Evolutionary conservation across 2,888 invertebrate species (phyloP), one percentile per base, ranked within the genome.

Genomic region (Ceraclea dissimilis): DNA sequence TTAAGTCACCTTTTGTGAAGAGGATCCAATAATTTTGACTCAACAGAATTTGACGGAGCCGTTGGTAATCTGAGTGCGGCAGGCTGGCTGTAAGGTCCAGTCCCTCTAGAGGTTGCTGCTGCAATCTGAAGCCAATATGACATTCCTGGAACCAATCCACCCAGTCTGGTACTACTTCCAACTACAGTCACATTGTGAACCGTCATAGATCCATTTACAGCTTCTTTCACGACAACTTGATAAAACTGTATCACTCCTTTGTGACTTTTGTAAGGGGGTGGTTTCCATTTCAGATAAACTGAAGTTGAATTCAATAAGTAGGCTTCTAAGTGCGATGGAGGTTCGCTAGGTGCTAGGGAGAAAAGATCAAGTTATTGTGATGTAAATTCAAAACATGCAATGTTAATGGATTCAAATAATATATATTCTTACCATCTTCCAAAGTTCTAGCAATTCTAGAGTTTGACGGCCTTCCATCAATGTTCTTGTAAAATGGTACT

Each of bases 381-480:
- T 5, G 13, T 16, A 39, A 39, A 5, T 16, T 18, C 31, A 19
- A 17, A 17, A 2, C 17, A 8, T 11, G 10, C 22, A 46, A 52
- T 44, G n/a, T 22, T 18, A 17, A 21, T 19, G 18, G 20, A 13
- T 43, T 43, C 13, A 43, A n/a, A n/a, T n/a, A n/a, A n/a, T 17
- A 18, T 33, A 39, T 26, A 26, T 49, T 21, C 52, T 59, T 78
- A 92, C 91, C 87, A 75, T 92, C 93, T 77, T 93, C 92, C 62
- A 88, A 79, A 56, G 93, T 94, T 70, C 86, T 81, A 61, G 87
- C 85, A 63, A 83, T 82, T 71, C 84, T 83, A 58, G 89, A 89
- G 76, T 94, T 93, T 60, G 92, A 92, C 49, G 93, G 92, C 67
- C 86, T 85, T 61, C 93, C 93, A 73, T 93, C 91, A 62, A 93